These are phyloP conservation scores for Silurus aristotelis DNA, from an alignment of 2,797 vertebrate species.

Conservation along the genomic window DNA sequence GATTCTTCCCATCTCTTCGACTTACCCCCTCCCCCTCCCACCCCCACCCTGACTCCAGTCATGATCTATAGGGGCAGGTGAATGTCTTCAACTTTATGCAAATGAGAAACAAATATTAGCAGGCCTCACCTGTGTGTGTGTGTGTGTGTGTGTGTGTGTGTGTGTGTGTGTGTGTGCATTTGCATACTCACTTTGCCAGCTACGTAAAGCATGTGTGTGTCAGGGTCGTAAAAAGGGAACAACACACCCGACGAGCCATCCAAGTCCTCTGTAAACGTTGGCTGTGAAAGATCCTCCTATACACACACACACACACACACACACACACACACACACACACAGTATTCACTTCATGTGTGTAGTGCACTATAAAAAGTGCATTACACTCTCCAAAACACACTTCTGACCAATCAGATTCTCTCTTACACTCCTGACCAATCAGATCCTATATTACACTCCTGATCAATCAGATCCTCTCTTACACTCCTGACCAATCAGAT, in stretches of 20 bases:
- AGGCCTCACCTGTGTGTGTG: not conserved
- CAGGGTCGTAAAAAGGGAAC: constrained; percentile 93
- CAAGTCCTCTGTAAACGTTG: constrained; percentile 88
- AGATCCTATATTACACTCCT: no score
- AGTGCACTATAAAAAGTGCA: not conserved
- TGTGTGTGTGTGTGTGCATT: not conserved
- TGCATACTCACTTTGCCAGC: constrained; percentile 86
- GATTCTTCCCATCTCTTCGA: not conserved
- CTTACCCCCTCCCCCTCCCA: no score
- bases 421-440: not conserved
- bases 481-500: not conserved
- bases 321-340: not conserved
- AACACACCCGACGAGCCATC: constrained; percentile 91
- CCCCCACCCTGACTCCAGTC: not conserved
- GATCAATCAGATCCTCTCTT: no score
- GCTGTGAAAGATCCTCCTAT: constrained; percentile 89
- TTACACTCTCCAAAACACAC: not conserved
- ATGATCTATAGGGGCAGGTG: not conserved
- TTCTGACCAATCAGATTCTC: not conserved
- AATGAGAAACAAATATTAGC: constrained; percentile 6
- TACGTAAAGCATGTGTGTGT: constrained; percentile 96
- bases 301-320: constrained; percentile 20
- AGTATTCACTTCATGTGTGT: not conserved
- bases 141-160: not conserved
- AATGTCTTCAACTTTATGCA: not conserved